These are phyloP conservation scores for Diaprepes abbreviatus DNA, from an alignment of 2,888 invertebrate genomes.

Conservation along the genomic window DNA sequence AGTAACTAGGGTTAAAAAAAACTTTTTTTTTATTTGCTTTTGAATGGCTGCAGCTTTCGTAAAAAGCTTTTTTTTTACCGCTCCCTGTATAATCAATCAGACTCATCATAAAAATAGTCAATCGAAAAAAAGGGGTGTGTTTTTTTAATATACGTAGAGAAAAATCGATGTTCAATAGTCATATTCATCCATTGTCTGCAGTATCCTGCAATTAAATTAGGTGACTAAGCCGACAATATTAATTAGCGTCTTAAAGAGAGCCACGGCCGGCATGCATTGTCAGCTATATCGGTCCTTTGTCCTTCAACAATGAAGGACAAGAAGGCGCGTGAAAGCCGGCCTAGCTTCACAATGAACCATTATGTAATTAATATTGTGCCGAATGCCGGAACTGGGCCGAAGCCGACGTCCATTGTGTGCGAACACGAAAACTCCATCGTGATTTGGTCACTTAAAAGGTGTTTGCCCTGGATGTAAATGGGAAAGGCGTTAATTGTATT, in stretches of 20 bases:
- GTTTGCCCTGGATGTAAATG: no score
- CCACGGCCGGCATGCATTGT: constrained; percentile 19
- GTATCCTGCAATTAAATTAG: constrained; percentile 32
- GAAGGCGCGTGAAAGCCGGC: constrained; percentile 33
- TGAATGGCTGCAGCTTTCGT: no score
- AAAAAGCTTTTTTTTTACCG: no score
- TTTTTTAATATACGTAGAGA: no score
- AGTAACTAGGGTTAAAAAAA: no score
- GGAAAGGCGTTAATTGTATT: no score
- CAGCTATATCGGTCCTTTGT: constrained; percentile 31
- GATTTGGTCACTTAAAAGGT: constrained; percentile 32
- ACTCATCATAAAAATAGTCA: no score
- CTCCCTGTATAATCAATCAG: no score
- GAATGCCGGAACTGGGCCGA: constrained; percentile 34
- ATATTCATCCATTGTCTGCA: no score
- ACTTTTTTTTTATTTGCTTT: no score
- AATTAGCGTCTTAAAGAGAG: constrained; percentile 35
- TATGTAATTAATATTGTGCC: constrained; percentile 44
- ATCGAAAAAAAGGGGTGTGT: no score
- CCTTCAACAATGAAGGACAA: constrained; percentile 15
- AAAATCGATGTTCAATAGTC: no score
- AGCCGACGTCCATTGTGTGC: constrained; percentile 27
- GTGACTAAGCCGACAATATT: constrained; percentile 39
- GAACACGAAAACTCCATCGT: constrained; percentile 39
- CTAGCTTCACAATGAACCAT: constrained; percentile 36